Conservation (phyloP, 1,140 invertebrate species). For the Sycobia sp. region DNA sequence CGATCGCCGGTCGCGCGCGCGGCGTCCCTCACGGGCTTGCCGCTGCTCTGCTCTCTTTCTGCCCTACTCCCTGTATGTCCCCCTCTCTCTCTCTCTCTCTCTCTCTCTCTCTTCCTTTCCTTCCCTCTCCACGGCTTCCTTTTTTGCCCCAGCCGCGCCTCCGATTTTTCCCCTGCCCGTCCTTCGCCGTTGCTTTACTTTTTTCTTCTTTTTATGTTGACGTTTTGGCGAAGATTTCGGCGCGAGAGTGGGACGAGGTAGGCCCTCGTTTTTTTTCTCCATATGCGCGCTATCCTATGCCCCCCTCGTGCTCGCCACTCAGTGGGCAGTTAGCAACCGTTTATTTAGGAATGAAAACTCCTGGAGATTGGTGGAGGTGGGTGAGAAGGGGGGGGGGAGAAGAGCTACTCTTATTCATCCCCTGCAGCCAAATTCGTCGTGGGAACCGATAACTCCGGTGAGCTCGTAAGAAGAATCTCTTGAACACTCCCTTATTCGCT, state of each 20-base stretch:
- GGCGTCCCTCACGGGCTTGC: no score
- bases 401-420: conserved; percentile 44
- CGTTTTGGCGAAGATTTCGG: background rate
- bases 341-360: conserved; percentile 52
- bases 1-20: conserved; percentile 41
- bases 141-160: conserved; percentile 7
- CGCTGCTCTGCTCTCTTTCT: no score
- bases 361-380: no score
- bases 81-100: background rate
- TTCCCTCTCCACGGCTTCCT: background rate
- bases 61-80: background rate
- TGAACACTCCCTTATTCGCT: conserved; percentile 11
- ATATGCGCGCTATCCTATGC: no score
- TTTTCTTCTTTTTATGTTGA: background rate
- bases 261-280: no score
- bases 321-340: conserved; percentile 49
- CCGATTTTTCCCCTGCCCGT: conserved; percentile 14
- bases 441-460: conserved; percentile 43
- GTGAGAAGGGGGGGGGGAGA: background rate
- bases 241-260: no score
- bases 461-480: conserved; percentile 14
- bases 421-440: conserved; percentile 45
- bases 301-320: conserved; percentile 17
- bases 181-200: background rate
- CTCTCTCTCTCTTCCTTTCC: background rate